A percentile compares a stretch with the other conserved stretches of the same genome.
Evolutionary conservation across 1,140 invertebrate species (phyloP).

Genomic region (Lordiphosa mommai): DNA sequence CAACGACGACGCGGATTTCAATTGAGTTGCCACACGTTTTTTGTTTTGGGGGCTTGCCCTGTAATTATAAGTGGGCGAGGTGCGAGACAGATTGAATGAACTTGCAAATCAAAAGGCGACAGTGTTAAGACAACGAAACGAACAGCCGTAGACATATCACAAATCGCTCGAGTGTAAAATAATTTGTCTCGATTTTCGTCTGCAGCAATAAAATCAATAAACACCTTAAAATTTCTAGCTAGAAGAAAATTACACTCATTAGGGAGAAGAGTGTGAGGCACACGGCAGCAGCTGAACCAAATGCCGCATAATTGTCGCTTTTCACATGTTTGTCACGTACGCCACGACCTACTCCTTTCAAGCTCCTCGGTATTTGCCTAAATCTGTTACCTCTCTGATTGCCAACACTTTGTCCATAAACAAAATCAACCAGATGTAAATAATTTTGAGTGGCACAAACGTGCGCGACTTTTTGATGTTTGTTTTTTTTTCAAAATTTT

Average conservation of each 20-base stretch:
- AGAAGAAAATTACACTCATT: slow-evolving; percentile 29
- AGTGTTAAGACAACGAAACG: slow-evolving; percentile 18
- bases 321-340: slow-evolving; percentile 55
- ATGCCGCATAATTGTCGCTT: slow-evolving; percentile 45
- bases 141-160: slow-evolving; percentile 57
- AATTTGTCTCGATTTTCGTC: slow-evolving; percentile 68
- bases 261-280: slow-evolving; percentile 7
- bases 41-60: slow-evolving; percentile 15
- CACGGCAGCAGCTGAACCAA: slow-evolving; percentile 6
- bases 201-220: slow-evolving; percentile 53
- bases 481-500: slow-evolving; percentile 5
- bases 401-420: slow-evolving; percentile 52
- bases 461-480: slow-evolving; percentile 36
- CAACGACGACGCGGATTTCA: slow-evolving; percentile 22
- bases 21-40: slow-evolving; percentile 31
- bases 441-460: slow-evolving; percentile 47
- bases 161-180: slow-evolving; percentile 63
- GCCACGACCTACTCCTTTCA: slow-evolving; percentile 59
- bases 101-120: slow-evolving; percentile 53
- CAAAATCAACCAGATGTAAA: slow-evolving; percentile 47
- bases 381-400: slow-evolving; percentile 52
- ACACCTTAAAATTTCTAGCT: slow-evolving; percentile 5
- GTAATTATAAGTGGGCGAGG: slow-evolving; percentile 48
- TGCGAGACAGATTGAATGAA: slow-evolving; percentile 29
- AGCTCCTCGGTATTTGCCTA: slow-evolving; percentile 35